Percentiles rank a stretch among this genome's conserved stretches.
Evolutionary conservation across 2,113 vertebrate genomes (phyloP).

Genomic region (Lycaon pictus): DNA sequence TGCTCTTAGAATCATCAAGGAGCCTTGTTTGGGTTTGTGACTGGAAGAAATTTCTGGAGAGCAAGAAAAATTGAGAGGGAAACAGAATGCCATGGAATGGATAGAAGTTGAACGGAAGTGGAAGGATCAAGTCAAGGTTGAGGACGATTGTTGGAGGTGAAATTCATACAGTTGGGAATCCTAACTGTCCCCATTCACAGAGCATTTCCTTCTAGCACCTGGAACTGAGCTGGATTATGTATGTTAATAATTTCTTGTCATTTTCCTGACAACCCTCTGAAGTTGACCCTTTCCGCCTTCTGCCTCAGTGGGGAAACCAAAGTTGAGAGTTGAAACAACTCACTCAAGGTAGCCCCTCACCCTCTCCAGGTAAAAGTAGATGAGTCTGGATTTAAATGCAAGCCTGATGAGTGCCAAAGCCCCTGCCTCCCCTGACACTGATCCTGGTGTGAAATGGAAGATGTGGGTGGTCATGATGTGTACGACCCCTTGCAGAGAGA

Average conservation of each 20-base stretch:
- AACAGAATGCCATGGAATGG: neutral
- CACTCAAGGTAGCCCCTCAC: neutral
- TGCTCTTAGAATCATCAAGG: neutral
- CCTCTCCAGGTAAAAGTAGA: neutral
- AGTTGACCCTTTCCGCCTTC: neutral
- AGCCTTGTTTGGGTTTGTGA: slow-evolving; percentile 36
- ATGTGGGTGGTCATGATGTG: rapidly evolving
- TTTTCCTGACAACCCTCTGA: neutral
- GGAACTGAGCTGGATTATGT: neutral
- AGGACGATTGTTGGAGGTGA: neutral
- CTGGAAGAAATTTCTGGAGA: neutral
- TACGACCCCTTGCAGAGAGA: neutral
- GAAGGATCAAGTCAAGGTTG: neutral
- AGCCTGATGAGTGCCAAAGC: neutral
- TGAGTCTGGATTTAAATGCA: neutral
- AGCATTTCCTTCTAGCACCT: neutral
- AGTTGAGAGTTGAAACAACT: neutral
- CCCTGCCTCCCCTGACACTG: rapidly evolving
- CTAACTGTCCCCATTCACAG: neutral
- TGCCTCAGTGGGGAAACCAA: neutral
- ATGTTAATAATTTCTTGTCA: neutral
- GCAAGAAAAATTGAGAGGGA: neutral
- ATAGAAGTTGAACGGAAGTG: neutral
- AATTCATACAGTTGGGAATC: neutral
- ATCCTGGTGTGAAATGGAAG: neutral